These are phyloP conservation scores for Sphinx pinastri DNA, from an alignment of 2,888 invertebrate species.

Conservation along the genomic window DNA sequence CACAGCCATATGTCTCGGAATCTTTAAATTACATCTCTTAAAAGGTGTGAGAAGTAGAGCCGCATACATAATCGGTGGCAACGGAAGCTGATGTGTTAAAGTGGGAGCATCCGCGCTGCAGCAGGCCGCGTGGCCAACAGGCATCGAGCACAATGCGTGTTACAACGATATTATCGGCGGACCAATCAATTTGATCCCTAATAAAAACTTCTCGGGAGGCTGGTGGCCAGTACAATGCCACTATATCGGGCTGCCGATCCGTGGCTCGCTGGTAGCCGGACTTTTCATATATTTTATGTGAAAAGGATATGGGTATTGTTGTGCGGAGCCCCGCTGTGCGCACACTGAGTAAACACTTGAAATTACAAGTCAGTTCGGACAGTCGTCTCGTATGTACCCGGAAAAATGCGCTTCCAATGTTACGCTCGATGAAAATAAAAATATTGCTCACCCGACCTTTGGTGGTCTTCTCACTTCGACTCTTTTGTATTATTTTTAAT, in stretches of 20 bases:
- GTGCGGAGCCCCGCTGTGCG: constrained; percentile 74
- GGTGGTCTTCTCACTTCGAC: constrained; percentile 30
- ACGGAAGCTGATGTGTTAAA: constrained; percentile 55
- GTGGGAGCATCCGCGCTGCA: constrained; percentile 43
- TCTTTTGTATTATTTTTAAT: constrained; percentile 16
- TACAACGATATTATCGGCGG: constrained; percentile 77
- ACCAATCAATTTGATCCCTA: constrained; percentile 84
- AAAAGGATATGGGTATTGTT: constrained; percentile 84
- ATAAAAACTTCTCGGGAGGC: constrained; percentile 80
- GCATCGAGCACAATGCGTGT: constrained; percentile 63
- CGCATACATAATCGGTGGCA: constrained; percentile 57
- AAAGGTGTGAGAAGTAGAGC: constrained; percentile 71
- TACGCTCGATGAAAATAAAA: constrained; percentile 76
- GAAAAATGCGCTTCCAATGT: constrained; percentile 81
- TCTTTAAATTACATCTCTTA: constrained; percentile 65
- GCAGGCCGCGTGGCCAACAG: constrained; percentile 42
- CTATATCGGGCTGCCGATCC: constrained; percentile 77
- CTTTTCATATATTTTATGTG: constrained; percentile 84
- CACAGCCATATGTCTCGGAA: constrained; percentile 49
- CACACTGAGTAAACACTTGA: constrained; percentile 80
- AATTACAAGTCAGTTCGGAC: constrained; percentile 78
- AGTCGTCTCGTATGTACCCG: constrained; percentile 53
- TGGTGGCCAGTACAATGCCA: constrained; percentile 73
- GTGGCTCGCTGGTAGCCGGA: constrained; percentile 72
- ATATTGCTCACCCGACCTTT: constrained; percentile 54